A percentile compares a stretch with the other conserved stretches of the same genome.
These are phyloP conservation scores for Gulo gulo DNA, from an alignment of 2,113 vertebrate species.

Conservation along the genomic window DNA sequence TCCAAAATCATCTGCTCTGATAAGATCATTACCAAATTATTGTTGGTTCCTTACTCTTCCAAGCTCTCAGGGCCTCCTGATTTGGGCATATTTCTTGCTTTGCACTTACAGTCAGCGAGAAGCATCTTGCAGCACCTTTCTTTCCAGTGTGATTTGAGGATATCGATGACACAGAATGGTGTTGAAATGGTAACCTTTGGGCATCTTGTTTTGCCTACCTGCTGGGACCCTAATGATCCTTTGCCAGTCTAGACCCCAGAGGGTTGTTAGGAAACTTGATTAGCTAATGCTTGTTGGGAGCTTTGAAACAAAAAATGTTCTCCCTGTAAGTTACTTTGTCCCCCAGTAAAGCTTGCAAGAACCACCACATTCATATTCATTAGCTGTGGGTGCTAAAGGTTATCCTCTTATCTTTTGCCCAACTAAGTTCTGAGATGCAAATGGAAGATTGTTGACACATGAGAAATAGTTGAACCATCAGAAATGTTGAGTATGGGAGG, in stretches of 20 bases:
- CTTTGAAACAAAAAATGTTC: conserved; percentile 3
- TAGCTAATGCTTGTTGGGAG: conserved; percentile 10
- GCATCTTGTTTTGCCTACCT: not conserved
- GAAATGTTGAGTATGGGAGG: not conserved
- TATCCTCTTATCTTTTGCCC: conserved; percentile 28
- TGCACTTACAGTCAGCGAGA: not conserved
- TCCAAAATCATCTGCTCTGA: not conserved
- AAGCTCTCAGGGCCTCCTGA: not conserved
- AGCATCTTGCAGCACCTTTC: not conserved
- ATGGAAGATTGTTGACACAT: not conserved
- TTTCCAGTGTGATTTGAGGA: not conserved
- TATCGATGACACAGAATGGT: not conserved
- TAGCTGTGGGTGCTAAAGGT: conserved; percentile 26
- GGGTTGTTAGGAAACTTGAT: conserved; percentile 24
- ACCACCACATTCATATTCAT: conserved; percentile 29
- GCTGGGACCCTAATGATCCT: not conserved
- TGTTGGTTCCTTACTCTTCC: not conserved
- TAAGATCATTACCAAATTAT: not conserved
- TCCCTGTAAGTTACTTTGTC: not conserved
- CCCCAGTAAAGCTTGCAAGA: not conserved
- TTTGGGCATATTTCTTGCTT: not conserved
- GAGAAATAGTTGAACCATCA: not conserved
- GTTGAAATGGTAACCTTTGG: not conserved
- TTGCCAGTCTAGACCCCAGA: not conserved
- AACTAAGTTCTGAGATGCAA: not conserved